Conservation (phyloP, 2,113 vertebrate species). For the Steatornis caripensis region DNA sequence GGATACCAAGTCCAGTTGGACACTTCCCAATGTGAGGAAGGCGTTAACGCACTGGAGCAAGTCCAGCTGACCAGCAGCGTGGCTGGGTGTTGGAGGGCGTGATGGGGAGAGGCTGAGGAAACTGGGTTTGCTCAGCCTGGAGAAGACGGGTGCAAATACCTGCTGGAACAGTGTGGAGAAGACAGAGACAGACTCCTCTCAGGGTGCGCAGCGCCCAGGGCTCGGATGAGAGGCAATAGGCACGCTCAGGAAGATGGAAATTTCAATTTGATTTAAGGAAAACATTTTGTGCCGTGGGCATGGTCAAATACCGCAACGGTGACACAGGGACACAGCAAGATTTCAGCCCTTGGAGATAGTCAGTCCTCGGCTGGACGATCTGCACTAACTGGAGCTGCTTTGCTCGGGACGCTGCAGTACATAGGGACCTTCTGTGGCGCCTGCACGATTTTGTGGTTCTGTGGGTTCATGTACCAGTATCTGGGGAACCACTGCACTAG, state of each 20-base stretch:
- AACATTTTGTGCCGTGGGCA: not conserved
- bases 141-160: not conserved
- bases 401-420: not conserved
- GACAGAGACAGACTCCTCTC: not conserved
- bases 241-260: not conserved
- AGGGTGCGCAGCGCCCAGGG: not conserved
- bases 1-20: not conserved
- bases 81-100: too few species aligned
- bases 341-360: not conserved
- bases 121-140: not conserved
- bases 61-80: not conserved
- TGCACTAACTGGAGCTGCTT: not conserved
- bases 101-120: not conserved
- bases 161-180: not conserved
- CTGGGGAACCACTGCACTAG: not conserved
- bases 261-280: not conserved
- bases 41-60: not conserved
- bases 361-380: not conserved
- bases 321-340: not conserved
- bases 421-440: not conserved
- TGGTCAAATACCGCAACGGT: not conserved
- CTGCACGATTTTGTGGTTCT: not conserved
- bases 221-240: not conserved
- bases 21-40: not conserved
- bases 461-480: not conserved